Evolutionary conservation across 2,113 vertebrate species (phyloP).

Genomic region (Nematolebias whitei): DNA sequence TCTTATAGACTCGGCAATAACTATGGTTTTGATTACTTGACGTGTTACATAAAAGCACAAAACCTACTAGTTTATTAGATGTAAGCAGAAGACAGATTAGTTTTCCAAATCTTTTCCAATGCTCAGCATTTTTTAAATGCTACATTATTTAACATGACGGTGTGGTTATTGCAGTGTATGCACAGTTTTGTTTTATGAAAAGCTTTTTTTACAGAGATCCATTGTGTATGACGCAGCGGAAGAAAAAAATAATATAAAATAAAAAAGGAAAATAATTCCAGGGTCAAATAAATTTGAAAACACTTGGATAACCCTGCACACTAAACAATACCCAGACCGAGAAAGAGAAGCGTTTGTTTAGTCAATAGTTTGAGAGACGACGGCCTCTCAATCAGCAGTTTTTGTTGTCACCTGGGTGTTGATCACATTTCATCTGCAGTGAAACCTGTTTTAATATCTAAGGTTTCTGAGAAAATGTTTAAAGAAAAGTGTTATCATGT

Average conservation of each 20-base stretch:
- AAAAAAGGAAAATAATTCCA: not conserved
- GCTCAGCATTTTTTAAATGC: too few species aligned
- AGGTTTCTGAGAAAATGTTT: not conserved
- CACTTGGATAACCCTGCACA: not conserved
- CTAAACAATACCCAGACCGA: constrained; percentile 24
- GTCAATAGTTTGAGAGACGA: constrained; percentile 2
- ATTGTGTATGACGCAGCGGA: not conserved
- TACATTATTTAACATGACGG: too few species aligned
- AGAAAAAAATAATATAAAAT: not conserved
- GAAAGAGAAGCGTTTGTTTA: constrained; percentile 15
- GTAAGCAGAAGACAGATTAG: too few species aligned
- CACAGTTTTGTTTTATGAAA: too few species aligned
- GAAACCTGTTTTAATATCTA: not conserved
- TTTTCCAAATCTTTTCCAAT: too few species aligned
- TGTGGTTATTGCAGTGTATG: not conserved
- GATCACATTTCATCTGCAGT: not conserved
- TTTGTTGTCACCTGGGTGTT: not conserved
- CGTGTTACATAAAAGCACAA: too few species aligned
- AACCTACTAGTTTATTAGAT: too few species aligned
- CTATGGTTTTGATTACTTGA: too few species aligned
- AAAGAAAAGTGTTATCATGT: too few species aligned
- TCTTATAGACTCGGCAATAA: too few species aligned
- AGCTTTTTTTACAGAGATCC: too few species aligned
- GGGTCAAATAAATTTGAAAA: not conserved
- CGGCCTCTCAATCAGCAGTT: not conserved